phyloP scores from a whole-genome alignment of 2,113 vertebrate genomes.

The Eurystomus gularis region DNA sequence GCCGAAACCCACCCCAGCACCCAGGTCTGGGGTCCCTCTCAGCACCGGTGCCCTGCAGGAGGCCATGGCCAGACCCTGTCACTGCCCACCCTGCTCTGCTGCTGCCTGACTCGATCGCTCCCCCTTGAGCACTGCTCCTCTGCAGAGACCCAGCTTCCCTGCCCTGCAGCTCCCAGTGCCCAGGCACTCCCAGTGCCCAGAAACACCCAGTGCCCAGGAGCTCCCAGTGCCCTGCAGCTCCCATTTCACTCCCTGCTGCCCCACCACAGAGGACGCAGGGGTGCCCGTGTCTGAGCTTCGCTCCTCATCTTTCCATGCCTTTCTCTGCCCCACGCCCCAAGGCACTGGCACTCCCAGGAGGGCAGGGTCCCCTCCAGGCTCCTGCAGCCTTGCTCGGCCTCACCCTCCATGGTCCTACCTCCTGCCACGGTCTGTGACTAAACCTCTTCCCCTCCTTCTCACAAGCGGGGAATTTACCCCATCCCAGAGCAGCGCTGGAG shows the following conservation, averaged over 20 bases:
- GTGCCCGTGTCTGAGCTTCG: not conserved
- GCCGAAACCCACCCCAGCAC: not conserved
- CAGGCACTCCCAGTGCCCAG: not conserved
- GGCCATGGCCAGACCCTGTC: not conserved
- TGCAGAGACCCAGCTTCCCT: not conserved
- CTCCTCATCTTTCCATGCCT: not conserved
- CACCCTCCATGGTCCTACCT: not conserved
- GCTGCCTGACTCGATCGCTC: not conserved
- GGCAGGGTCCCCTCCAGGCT: not conserved
- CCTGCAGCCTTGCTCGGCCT: not conserved
- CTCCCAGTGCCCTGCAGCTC: not conserved
- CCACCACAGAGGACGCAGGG: not conserved
- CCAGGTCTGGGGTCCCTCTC: not conserved
- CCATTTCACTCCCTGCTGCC: not conserved
- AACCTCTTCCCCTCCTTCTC: not conserved
- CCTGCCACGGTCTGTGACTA: not conserved
- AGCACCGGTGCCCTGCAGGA: not conserved
- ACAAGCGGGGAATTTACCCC: not conserved
- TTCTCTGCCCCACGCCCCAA: fast-evolving
- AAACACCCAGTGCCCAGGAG: not conserved
- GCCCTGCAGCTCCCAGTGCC: not conserved
- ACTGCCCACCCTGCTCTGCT: not conserved
- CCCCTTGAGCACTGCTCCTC: too few relatives aligned
- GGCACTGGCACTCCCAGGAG: not conserved
- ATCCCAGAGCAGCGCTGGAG: not conserved